These are phyloP conservation scores for western clawed frog (Xenopus tropicalis) DNA, from an alignment of 2,113 vertebrate genomes.

Conservation along the genomic window UCB_Xtro_10.0 CM004444.2:156236001-156236500, in stretches of 20 bases:
- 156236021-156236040: background rate
- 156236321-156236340: constrained; percentile 46
- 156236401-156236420: background rate
- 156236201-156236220: background rate
- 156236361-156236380: background rate
- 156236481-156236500: too few species aligned
- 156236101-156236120: background rate
- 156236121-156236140: background rate
- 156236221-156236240: background rate
- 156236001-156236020: background rate
- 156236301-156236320: constrained; percentile 56
- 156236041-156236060: background rate
- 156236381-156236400: background rate
- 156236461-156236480: too few species aligned
- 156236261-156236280: constrained; percentile 52
- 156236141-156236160: background rate
- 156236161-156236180: background rate
- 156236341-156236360: background rate
- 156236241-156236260: constrained; percentile 33
- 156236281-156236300: constrained; percentile 48
- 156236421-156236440: background rate
- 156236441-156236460: background rate
- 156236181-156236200: background rate
- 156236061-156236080: background rate
- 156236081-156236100: background rate